Evolutionary conservation across 2,797 vertebrate genomes (phyloP), one percentile per base, ranked within the genome.

Genomic region (Cottoperca gobio): DNA sequence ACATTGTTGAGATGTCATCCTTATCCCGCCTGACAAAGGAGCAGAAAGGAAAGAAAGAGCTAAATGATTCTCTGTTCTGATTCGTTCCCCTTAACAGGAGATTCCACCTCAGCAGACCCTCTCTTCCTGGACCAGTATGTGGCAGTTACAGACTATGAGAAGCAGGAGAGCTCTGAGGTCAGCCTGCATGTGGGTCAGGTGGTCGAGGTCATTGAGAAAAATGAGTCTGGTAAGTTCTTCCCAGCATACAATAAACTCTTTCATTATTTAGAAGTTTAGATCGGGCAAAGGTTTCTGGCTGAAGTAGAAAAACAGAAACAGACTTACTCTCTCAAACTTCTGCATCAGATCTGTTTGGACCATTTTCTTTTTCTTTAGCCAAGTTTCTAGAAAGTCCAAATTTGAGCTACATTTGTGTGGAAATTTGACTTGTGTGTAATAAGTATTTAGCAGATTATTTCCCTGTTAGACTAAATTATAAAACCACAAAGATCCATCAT

Each of bases 161-260:
- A 99, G 88, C 97, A 99, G 94, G 98, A 99, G 92, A 99, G 97
- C 93, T 97, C 97, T 0, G 98, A 99, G 94, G 96, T 99, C 95
- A 98, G 97, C 91, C 95, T 99, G 81, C 92, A 94, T 2, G 97
- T 96, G 82, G 98, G 98, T 40, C 98, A 99, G 91, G 93, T 97
- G 83, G 98, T 99, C 91, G 98, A 99, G 84, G 98, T 99, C 93
- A 99, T 99, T 52, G 98, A 99, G 95, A 99, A 99, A 93, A 99
- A 99, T 1, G 98, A 99, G 92, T 98, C 98, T 50, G 98, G 98
- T 97, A 92, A 81, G 79, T 72, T 70, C 2, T 0, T 0, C 4
- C 17, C 24, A 12, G 4, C 50, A 14, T 54, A 17, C 10, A 12
- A 12, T 11, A 2, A 9, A 21, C 1, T 1, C 3, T 53, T 49